Base-by-base conservation (phyloP, 2,797 vertebrate genomes). In the Labroides dimidiatus region DNA sequence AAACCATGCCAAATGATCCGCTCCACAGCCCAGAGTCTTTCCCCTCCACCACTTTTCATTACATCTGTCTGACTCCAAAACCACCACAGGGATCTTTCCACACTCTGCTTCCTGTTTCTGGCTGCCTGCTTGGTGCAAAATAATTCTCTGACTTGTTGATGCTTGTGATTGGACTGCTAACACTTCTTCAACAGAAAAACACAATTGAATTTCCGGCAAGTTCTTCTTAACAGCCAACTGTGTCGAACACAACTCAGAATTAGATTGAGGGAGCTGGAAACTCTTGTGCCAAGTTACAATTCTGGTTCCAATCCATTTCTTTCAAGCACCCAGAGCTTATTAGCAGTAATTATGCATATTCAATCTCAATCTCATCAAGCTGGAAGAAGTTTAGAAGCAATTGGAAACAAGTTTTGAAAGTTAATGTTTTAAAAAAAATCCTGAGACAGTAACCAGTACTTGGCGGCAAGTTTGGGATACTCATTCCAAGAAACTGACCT, bases 121-220 rank as follows among this genome's bases (percentile, higher is more conserved):
- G 14, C 60, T 27, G 30, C 56, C 42, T 53, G 33, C 42, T 64
- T 24, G 20, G 23, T 59, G 48, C 43, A 54, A 45, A 58, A 65
- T 60, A 45, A 68, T 72, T 71, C 23, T 65, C 39, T 36, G 36
- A 13, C 43, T 20, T 56, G 59, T 69, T 63, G 47, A 76, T 69
- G 50, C 39, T 27, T 64, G 64, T 69, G 63, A 70, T 59, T 56
- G 24, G 60, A 74, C 69, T 24, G 63, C 53, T 47, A 52, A 66
- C 21, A 48, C 53, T 67, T 57, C 51, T 67, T 47, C 39, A 67
- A 51, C 64, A 50, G 64, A 41, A 24, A n/a, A 48, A 37, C 21
- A 44, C 27, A 36, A 56, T 75, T 3, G 27, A 80, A 58, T 63
- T 50, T 57, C 14, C 19, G 8, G 54, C 30, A 30, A 21, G 39